Conservation (phyloP, 2,797 vertebrate genomes). For the Microchirus variegatus region DNA sequence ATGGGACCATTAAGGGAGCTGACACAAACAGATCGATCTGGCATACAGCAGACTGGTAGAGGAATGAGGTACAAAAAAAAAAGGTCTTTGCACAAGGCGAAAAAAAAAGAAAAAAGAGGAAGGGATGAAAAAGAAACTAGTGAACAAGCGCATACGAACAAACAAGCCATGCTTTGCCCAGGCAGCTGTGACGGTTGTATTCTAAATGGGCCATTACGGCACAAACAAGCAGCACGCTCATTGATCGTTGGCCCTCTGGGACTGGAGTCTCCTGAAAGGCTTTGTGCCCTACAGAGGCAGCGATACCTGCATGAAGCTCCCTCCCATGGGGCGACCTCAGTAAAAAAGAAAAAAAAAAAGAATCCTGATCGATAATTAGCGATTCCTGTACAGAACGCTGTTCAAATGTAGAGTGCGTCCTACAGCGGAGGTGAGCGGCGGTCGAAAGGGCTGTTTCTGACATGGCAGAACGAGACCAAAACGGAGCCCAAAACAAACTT, state of each 20-base stretch:
- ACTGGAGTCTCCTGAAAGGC: conserved; percentile 62
- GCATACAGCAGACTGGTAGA: conserved; percentile 61
- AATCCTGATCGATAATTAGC: conserved; percentile 68
- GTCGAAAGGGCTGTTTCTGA: conserved; percentile 13
- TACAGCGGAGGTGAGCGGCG: conserved; percentile 9
- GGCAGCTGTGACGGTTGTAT: conserved; percentile 66
- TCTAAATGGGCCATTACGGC: conserved; percentile 74
- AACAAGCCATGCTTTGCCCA: conserved; percentile 62
- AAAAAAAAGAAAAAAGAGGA: conserved; percentile 21
- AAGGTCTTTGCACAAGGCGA: not conserved
- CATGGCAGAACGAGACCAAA: conserved; percentile 4
- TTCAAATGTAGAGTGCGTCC: conserved; percentile 29
- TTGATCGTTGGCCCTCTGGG: conserved; percentile 57
- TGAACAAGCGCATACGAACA: conserved; percentile 55
- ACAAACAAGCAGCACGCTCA: conserved; percentile 67
- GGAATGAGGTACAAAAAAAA: conserved; percentile 26
- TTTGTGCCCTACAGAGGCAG: conserved; percentile 28
- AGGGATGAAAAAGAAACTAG: conserved; percentile 32
- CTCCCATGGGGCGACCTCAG: conserved; percentile 32
- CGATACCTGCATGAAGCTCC: conserved; percentile 46
- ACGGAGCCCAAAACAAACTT: conserved; percentile 8
- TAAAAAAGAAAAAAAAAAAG: conserved; percentile 26
- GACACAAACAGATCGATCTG: conserved; percentile 80
- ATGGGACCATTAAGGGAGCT: conserved; percentile 67
- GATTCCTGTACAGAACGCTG: conserved; percentile 18